phyloP scores from a whole-genome alignment of 2,888 invertebrate species.

The Choristoneura rosaceana region DNA sequence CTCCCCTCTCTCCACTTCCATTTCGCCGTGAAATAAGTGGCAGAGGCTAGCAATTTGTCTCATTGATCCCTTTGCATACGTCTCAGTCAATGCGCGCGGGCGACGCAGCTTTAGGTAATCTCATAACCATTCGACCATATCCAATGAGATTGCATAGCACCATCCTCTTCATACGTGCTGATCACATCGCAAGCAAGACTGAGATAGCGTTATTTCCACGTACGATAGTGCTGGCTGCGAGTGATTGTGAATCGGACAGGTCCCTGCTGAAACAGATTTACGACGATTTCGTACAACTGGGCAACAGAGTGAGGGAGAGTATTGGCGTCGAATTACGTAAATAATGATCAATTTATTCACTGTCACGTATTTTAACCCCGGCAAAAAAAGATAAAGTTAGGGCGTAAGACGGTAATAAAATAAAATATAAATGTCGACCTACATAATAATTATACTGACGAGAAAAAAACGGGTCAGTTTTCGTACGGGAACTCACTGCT shows the following conservation, averaged over 20 bases:
- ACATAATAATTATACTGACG: too few species aligned
- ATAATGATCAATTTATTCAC: slow-evolving; percentile 12
- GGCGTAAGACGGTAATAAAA: slow-evolving; percentile 31
- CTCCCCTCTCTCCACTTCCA: slow-evolving; percentile 50
- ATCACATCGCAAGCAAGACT: background rate
- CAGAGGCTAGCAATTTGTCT: slow-evolving; percentile 76
- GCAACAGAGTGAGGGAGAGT: slow-evolving; percentile 52
- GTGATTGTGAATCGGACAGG: slow-evolving; percentile 45
- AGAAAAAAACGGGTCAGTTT: too few species aligned
- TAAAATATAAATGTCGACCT: too few species aligned
- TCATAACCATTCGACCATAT: slow-evolving; percentile 36
- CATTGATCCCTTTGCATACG: slow-evolving; percentile 81
- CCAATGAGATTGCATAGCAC: slow-evolving; percentile 25
- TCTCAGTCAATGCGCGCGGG: slow-evolving; percentile 75
- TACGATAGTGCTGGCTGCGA: slow-evolving; percentile 15
- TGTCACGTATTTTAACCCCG: slow-evolving; percentile 19
- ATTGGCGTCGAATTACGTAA: slow-evolving; percentile 14
- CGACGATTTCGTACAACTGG: slow-evolving; percentile 57
- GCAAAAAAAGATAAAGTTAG: background rate
- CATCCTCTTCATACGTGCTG: slow-evolving; percentile 14
- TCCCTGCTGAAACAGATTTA: slow-evolving; percentile 67
- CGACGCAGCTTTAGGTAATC: slow-evolving; percentile 44
- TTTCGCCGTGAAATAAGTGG: slow-evolving; percentile 73
- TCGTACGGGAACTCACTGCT: too few species aligned
- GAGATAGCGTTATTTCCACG: slow-evolving; percentile 21